Evolutionary conservation across 2,797 vertebrate genomes (phyloP), one percentile per base, ranked within the genome.

Genomic region (Heterohyrax brucei): DNA sequence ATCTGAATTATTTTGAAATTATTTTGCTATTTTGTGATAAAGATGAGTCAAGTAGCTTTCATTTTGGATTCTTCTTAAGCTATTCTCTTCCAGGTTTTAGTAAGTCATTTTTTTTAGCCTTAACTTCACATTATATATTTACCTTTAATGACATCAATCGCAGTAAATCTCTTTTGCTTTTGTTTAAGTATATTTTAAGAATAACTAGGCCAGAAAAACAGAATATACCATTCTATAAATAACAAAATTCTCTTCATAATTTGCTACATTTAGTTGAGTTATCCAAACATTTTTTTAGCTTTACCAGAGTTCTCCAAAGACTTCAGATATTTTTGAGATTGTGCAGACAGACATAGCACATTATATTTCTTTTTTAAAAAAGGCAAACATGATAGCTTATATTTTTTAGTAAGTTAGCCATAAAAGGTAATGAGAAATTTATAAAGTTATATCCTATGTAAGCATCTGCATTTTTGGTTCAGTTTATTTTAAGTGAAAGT

Each of bases 121-220:
- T 91, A 96, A 89, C 46, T 94, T 83, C 50, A 70, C 4, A 18
- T 18, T 85, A 76, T 28, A 82, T 89, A 53, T 61, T 89, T 12
- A 81, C 13, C 59, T 53, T 79, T 79, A 97, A 75, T 81, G 4
- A 87, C 72, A 48, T 4, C 10, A 93, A 56, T 92, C 53, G 88
- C 44, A 10, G 8, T 68, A 81, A 87, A 93, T 94, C 48, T 33
- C 46, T 24, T 62, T 89, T 94, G 24, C 73, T 96, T 96, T 13
- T 64, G 50, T 87, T 95, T 80, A 95, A 94, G 19, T 33, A 59
- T 21, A 53, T 84, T 95, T 97, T 92, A 95, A 95, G 48, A 95
- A 78, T 30, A 95, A 68, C 28, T 93, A 77, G 33, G 53, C 95
- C 10, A 87, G 14, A 62, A 89, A 28, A 10, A 91, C 56, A 10